Evolutionary conservation across 2,888 invertebrate genomes (phyloP).

Genomic region (Dryococelus australis): DNA sequence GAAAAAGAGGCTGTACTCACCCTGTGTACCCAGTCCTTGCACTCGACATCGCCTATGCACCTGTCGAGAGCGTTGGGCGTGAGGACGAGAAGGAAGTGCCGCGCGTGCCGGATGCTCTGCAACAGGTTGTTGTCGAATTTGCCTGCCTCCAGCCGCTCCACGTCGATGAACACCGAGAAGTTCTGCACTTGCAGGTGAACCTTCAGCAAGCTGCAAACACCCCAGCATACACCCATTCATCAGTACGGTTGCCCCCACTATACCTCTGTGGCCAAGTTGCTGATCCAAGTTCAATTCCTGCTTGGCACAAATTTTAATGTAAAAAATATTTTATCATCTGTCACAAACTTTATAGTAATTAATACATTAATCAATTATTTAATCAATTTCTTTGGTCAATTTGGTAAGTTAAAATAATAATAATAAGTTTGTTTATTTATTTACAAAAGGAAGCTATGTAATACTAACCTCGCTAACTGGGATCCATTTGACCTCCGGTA

Average conservation of each 20-base stretch:
- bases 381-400: too few relatives aligned
- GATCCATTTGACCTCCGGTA: slow-evolving; percentile 97
- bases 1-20: slow-evolving; percentile 64
- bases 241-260: too few relatives aligned
- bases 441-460: not conserved
- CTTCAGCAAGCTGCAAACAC: slow-evolving; percentile 78
- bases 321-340: too few relatives aligned
- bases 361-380: too few relatives aligned
- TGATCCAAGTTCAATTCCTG: too few relatives aligned
- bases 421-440: too few relatives aligned
- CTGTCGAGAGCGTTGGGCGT: slow-evolving; percentile 95
- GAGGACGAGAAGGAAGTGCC: slow-evolving; percentile 94
- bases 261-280: too few relatives aligned
- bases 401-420: too few relatives aligned
- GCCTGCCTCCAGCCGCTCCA: slow-evolving; percentile 96
- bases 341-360: too few relatives aligned
- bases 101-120: slow-evolving; percentile 95
- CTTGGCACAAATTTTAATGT: too few relatives aligned
- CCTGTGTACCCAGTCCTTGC: slow-evolving; percentile 99
- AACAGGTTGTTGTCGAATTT: slow-evolving; percentile 98
- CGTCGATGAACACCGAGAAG: slow-evolving; percentile 97
- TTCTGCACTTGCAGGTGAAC: slow-evolving; percentile 96
- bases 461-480: slow-evolving; percentile 78
- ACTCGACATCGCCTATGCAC: slow-evolving; percentile 89
- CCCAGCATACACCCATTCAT: not conserved